Base-by-base conservation (phyloP, 2,113 vertebrate genomes). In the Malurus alboscapulatus region DNA sequence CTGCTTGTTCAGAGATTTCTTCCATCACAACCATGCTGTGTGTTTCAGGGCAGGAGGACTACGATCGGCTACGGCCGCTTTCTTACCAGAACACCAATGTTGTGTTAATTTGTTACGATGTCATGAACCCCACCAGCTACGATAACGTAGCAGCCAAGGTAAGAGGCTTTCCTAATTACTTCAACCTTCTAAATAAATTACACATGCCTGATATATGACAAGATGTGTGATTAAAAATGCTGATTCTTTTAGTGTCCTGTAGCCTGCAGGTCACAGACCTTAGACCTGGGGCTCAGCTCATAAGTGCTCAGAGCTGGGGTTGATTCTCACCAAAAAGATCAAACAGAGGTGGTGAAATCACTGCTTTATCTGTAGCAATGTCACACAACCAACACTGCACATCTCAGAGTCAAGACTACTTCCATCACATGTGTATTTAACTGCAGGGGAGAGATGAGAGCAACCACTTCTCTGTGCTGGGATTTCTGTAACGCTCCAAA, bases 91-190 rank as follows among this genome's bases (percentile, higher is more conserved):
- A 98, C 79, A 98, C 98, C 44, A 97, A 99, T 4, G 96, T 99
- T 0, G 96, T 99, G 74, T 91, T 99, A 57, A 98, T 99, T 75
- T 99, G 99, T 94, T 99, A 99, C 22, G 99, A 99, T 12, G 99
- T 99, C 95, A 99, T 98, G 95, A 99, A 98, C 97, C 99, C 99
- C 50, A 98, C 98, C 38, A 99, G 99, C 93, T 99, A 98, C 12
- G 99, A 99, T 10, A 99, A 99, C 0, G 98, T 99, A 81, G 80
- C 97, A 89, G 98, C 99, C 93, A 99, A 99, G 98, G 99, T 99
- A 97, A 97, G 94, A 85, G 36, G 19, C 24, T 19, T 54, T 34
- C 7, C 3, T 58, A 74, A 91, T 84, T 84, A 54, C 32, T 87
- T 62, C 51, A 62, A 1, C 65, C 77, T 87, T 86, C 90, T 34